These are phyloP conservation scores for Maniola jurtina DNA, from an alignment of 1,140 invertebrate species.

Conservation along the genomic window DNA sequence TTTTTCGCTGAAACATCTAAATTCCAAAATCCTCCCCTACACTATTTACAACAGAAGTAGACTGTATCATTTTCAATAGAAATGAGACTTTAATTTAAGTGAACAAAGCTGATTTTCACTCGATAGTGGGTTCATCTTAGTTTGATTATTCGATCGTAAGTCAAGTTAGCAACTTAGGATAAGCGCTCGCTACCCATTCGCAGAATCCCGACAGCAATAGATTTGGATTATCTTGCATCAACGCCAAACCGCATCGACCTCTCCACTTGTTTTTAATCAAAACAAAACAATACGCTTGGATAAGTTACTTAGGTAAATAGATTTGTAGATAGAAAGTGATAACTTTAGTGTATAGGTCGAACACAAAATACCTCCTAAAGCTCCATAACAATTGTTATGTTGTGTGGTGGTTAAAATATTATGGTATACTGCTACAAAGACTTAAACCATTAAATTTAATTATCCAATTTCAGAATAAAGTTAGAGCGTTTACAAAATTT, in stretches of 20 bases:
- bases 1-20: conserved; percentile 36
- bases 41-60: conserved; percentile 33
- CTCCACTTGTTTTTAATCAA: conserved; percentile 25
- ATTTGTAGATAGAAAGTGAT: too few species aligned
- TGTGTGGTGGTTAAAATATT: too few species aligned
- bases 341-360: too few species aligned
- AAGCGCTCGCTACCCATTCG: conserved; percentile 33
- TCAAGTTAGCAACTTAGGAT: conserved; percentile 36
- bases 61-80: not conserved
- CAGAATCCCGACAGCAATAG: conserved; percentile 29
- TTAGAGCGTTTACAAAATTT: not conserved
- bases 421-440: not conserved
- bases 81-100: conserved; percentile 10
- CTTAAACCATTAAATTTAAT: not conserved
- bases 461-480: not conserved
- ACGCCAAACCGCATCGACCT: conserved; percentile 20
- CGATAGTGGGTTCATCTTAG: conserved; percentile 9
- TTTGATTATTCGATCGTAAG: conserved; percentile 39
- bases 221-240: conserved; percentile 31
- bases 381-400: too few species aligned
- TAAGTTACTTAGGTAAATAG: not conserved
- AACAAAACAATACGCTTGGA: conserved; percentile 20
- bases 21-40: conserved; percentile 32
- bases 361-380: too few species aligned
- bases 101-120: conserved; percentile 18